Evolutionary conservation across 1,140 invertebrate genomes (phyloP), one percentile per base, ranked within the genome.

Genomic region (Phenacoccus solenopsis): DNA sequence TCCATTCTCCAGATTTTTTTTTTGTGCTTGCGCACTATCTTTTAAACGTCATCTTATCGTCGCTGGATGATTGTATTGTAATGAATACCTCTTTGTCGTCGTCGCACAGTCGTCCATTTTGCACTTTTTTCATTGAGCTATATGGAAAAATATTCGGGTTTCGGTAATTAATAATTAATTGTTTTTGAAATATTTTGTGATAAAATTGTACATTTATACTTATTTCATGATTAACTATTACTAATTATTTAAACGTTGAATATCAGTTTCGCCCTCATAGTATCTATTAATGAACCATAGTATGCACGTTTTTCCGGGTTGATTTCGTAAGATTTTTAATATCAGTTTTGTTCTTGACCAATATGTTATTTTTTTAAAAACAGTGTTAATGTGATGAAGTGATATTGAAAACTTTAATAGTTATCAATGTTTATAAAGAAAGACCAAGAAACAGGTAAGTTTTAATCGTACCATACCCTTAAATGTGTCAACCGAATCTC

Each of bases 31-130:
- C 59, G 59, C 59, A 64, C 59, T 64, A 64, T 64, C 59, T 64
- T 64, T 64, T 64, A 64, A 64, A 64, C 59, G 59, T 64, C 59
- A 64, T 64, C 59, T 64, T 64, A 64, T 64, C 59, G 59, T 64
- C 59, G 59, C 59, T 64, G 59, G 59, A 64, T 64, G 59, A 64
- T 25, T 27, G 59, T 64, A 64, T 25, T 64, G 21, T 25, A 64
- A 64, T 64, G 20, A 64, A 64, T 64, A 64, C 59, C 59, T 64
- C 59, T 64, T 64, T 64, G 59, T 64, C 59, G 59, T 64, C 59
- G 59, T 64, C 59, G 59, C 59, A 64, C 59, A 64, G 59, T 64
- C 59, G 59, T 64, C 59, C 59, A 64, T 64, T 64, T 64, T 64
- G 59, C 59, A 64, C 59, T 25, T 64, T 64, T 64, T 64, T 64